Evolutionary conservation across 2,888 invertebrate genomes (phyloP).

Genomic region (Lymantria monacha): DNA sequence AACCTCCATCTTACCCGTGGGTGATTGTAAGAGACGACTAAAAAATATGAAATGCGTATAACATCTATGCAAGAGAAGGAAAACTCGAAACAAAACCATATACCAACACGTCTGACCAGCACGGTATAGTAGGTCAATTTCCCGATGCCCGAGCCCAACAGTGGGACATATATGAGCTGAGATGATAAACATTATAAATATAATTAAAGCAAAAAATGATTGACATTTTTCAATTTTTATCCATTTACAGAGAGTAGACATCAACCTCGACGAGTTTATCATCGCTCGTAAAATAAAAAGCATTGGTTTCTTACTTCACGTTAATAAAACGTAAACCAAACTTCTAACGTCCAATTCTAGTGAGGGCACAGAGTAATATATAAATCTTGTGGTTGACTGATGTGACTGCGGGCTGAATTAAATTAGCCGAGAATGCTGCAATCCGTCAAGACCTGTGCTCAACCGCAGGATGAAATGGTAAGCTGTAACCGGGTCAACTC

Average conservation of each 20-base stretch:
- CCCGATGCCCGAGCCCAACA: too few relatives aligned
- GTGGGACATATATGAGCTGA: too few relatives aligned
- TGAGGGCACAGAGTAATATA: constrained; percentile 10
- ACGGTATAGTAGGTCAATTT: too few relatives aligned
- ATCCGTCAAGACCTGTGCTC: constrained; percentile 15
- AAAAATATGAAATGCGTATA: too few relatives aligned
- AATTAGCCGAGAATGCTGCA: constrained; percentile 18
- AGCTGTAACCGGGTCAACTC: background rate
- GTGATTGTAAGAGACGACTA: too few relatives aligned
- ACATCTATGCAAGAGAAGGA: too few relatives aligned
- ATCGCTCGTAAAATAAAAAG: constrained; percentile 18
- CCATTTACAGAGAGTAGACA: background rate
- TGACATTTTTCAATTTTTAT: constrained; percentile 1
- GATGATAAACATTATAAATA: too few relatives aligned
- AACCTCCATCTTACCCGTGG: too few relatives aligned
- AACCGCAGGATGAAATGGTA: background rate
- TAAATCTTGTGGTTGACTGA: constrained; percentile 19
- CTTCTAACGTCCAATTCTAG: constrained; percentile 8
- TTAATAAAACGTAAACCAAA: constrained; percentile 20
- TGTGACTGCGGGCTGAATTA: constrained; percentile 19
- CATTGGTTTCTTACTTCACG: constrained; percentile 5
- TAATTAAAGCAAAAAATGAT: too few relatives aligned
- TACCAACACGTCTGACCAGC: too few relatives aligned
- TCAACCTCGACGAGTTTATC: constrained; percentile 7
- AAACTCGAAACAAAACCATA: too few relatives aligned